These are phyloP conservation scores for Hirtodrosophila histrioides DNA, from an alignment of 2,888 invertebrate genomes.

Conservation along the genomic window DNA sequence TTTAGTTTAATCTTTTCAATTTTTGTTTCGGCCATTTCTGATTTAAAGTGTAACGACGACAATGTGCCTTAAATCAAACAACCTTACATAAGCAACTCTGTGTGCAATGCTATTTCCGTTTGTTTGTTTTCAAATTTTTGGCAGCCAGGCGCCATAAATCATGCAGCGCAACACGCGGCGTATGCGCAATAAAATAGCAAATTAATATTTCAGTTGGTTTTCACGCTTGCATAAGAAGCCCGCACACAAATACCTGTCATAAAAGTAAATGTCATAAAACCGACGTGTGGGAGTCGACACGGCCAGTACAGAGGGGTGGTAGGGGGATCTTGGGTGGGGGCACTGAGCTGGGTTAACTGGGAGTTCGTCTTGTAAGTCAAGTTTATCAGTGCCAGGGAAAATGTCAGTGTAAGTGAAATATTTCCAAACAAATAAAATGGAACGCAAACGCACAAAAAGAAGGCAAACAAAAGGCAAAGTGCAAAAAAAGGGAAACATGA, in stretches of 20 bases:
- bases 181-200: slow-evolving; percentile 66
- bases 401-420: slow-evolving; percentile 75
- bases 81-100: no score
- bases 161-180: slow-evolving; percentile 56
- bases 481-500: slow-evolving; percentile 67
- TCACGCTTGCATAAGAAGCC: slow-evolving; percentile 42
- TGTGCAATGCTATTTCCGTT: not conserved
- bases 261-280: slow-evolving; percentile 77
- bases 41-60: slow-evolving; percentile 8
- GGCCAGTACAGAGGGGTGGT: not conserved
- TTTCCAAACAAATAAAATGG: slow-evolving; percentile 73
- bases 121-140: slow-evolving; percentile 9
- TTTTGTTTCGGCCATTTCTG: slow-evolving; percentile 12
- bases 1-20: slow-evolving; percentile 72
- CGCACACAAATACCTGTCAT: slow-evolving; percentile 69
- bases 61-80: no score
- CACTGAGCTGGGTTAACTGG: not conserved
- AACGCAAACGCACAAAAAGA: slow-evolving; percentile 37
- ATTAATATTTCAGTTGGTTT: slow-evolving; percentile 75
- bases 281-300: slow-evolving; percentile 48
- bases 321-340: slow-evolving; percentile 4
- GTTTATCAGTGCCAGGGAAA: slow-evolving; percentile 59
- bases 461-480: slow-evolving; percentile 53
- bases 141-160: slow-evolving; percentile 60
- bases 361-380: slow-evolving; percentile 37